These are phyloP conservation scores for Tetrax tetrax DNA, from an alignment of 2,113 vertebrate species.

Conservation along the genomic window DNA sequence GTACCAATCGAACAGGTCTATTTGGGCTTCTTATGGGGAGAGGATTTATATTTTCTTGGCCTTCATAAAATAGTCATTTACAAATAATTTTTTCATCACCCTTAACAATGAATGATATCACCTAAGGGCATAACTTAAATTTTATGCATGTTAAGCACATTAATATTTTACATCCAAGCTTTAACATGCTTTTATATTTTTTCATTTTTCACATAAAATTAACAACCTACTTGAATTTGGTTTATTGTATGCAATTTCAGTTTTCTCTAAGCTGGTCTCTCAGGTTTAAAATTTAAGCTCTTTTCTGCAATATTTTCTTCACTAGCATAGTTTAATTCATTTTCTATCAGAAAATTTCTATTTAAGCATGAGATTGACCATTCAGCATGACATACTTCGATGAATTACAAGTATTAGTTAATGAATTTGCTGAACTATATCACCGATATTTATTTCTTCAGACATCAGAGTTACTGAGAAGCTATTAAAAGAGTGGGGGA, in stretches of 20 bases:
- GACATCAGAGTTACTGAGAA: background rate
- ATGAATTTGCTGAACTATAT: background rate
- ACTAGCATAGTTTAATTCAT: conserved; percentile 39
- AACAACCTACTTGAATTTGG: conserved; percentile 61
- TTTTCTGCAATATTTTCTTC: conserved; percentile 36
- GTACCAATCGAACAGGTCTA: background rate
- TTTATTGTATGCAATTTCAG: conserved; percentile 61
- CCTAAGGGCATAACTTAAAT: conserved; percentile 57
- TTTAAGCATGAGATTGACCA: background rate
- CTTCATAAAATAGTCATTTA: conserved; percentile 61
- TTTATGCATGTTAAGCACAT: conserved; percentile 60
- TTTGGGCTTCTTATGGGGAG: background rate
- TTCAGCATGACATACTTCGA: background rate
- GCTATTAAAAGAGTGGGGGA: background rate
- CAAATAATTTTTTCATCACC: conserved; percentile 57
- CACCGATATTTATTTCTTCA: background rate
- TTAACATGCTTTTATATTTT: conserved; percentile 58
- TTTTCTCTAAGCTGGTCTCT: conserved; percentile 62
- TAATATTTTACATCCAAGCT: conserved; percentile 64
- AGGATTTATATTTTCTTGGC: conserved; percentile 39
- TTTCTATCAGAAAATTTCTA: conserved; percentile 26
- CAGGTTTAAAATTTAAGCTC: conserved; percentile 46
- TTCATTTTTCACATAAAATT: conserved; percentile 64
- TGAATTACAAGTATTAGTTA: background rate
- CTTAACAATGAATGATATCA: conserved; percentile 57